Base-by-base conservation (phyloP, 1,140 invertebrate genomes). In the Drosophila guanche region DNA sequence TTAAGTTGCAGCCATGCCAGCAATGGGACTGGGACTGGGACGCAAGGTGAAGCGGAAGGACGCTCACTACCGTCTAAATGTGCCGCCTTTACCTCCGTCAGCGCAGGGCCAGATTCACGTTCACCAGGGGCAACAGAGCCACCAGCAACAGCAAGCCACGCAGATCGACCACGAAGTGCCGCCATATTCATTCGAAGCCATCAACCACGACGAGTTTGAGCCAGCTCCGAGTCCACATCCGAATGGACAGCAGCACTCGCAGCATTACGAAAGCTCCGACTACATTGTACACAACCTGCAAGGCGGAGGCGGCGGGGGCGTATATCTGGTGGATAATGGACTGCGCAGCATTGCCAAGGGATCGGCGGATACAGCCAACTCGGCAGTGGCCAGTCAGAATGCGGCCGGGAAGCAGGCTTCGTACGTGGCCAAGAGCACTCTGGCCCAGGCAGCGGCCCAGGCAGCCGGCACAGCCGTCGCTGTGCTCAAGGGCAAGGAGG, bases 351-450 rank as follows among this genome's bases (percentile, higher is more conserved):
- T 94, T 48, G 94, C 94, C 1, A 93, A 93, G 63, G 95, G 95
- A 2, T 95, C 95, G 0, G 95, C 95, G 1, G 95, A 95, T 81
- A 94, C 95, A 76, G 95, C 95, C 1, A 89, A 92, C 40, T 93
- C 91, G 0, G 93, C 93, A 1, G 89, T 93, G 3, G 86, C 79
- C 16, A 91, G 76, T 16, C 90, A 91, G 61, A 92, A 93, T 25
- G 90, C 92, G 0, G 93, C 93, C 0, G 93, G 93, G 0, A 91
- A 92, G 14, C 93, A 94, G 65, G 93, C 93, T 0, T 93, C 93
- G 0, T 94, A 93, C 67, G 89, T 92, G 3, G 93, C 93, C 7
- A 93, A 94, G 42, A 94, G 92, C 62, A 93, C 92, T 0, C 40
- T 94, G 27, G 93, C 93, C 0, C 93, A 94, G 57, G 92, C 92